Conservation (phyloP, 2,113 vertebrate species). For the Acrocephalus arundinaceus region DNA sequence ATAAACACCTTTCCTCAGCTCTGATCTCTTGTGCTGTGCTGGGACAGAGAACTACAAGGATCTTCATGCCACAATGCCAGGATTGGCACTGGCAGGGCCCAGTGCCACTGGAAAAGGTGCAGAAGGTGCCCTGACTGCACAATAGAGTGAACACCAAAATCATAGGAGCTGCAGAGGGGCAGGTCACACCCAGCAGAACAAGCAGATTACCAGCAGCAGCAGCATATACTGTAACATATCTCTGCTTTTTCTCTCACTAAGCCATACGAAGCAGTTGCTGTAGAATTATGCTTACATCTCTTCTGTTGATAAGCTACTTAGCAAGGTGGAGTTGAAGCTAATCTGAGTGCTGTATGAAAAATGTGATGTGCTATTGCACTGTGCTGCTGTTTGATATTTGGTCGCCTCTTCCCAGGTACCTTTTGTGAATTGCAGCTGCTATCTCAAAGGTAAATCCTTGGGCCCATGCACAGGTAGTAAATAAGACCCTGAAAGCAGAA, state of each 20-base stretch:
- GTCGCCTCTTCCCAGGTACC: not conserved
- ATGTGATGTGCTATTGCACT: not conserved
- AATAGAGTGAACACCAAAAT: not conserved
- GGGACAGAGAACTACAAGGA: not conserved
- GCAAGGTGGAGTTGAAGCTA: not conserved
- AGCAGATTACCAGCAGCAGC: not conserved
- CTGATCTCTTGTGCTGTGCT: not conserved
- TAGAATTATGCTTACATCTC: constrained; percentile 24
- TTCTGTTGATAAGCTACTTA: constrained; percentile 46
- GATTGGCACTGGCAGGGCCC: not conserved
- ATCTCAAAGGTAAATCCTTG: not conserved
- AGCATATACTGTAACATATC: not conserved
- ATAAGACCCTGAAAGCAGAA: not conserved
- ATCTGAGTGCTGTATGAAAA: not conserved
- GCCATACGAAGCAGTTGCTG: not conserved
- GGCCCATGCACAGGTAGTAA: not conserved
- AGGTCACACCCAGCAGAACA: not conserved
- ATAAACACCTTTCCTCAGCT: not conserved
- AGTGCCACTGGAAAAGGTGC: not conserved
- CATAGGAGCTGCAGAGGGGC: not conserved
- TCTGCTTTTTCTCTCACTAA: constrained; percentile 13
- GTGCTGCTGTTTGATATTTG: not conserved
- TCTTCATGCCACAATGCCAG: not conserved
- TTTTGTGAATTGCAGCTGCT: not conserved
- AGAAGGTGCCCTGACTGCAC: not conserved